A percentile compares a stretch with the other conserved stretches of the same genome.
Evolutionary conservation across 2,797 vertebrate species (phyloP).

Genomic region (Echiichthys vipera): DNA sequence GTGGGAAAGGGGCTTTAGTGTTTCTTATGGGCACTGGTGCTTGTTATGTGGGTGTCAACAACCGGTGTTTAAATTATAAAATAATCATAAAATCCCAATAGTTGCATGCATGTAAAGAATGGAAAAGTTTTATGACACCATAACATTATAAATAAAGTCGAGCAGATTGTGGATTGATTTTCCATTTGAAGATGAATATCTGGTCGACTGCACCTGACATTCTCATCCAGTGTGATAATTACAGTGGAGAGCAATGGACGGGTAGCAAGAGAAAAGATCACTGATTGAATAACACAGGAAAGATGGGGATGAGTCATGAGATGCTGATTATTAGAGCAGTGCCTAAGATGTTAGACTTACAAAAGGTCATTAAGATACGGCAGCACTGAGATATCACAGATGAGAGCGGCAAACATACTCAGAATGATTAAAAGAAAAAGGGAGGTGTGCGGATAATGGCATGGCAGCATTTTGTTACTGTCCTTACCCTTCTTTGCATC

Average conservation of each 20-base stretch:
- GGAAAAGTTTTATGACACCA: slow-evolving; percentile 43
- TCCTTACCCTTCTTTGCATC: slow-evolving; percentile 3
- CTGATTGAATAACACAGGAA: slow-evolving; percentile 74
- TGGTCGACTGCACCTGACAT: slow-evolving; percentile 76
- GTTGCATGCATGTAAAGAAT: slow-evolving; percentile 5
- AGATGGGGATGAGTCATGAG: slow-evolving; percentile 78
- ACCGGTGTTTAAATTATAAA: neutral
- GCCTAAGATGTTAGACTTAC: slow-evolving; percentile 73
- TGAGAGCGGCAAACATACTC: slow-evolving; percentile 67
- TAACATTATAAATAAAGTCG: slow-evolving; percentile 44
- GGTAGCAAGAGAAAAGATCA: slow-evolving; percentile 74
- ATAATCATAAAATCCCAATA: slow-evolving; percentile 24
- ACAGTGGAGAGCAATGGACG: slow-evolving; percentile 75
- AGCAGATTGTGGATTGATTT: slow-evolving; percentile 57
- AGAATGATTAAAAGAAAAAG: slow-evolving; percentile 42
- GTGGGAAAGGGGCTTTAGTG: too few species aligned
- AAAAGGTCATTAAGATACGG: slow-evolving; percentile 78
- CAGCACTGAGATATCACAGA: slow-evolving; percentile 67
- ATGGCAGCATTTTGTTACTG: slow-evolving; percentile 33
- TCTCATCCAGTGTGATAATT: slow-evolving; percentile 78
- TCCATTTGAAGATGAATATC: slow-evolving; percentile 73
- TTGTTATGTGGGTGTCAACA: neutral
- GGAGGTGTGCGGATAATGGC: slow-evolving; percentile 33
- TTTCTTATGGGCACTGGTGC: neutral
- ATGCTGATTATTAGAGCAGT: slow-evolving; percentile 77